phyloP scores from a whole-genome alignment of 1,140 invertebrate species.

The Babylonia areolata region DNA sequence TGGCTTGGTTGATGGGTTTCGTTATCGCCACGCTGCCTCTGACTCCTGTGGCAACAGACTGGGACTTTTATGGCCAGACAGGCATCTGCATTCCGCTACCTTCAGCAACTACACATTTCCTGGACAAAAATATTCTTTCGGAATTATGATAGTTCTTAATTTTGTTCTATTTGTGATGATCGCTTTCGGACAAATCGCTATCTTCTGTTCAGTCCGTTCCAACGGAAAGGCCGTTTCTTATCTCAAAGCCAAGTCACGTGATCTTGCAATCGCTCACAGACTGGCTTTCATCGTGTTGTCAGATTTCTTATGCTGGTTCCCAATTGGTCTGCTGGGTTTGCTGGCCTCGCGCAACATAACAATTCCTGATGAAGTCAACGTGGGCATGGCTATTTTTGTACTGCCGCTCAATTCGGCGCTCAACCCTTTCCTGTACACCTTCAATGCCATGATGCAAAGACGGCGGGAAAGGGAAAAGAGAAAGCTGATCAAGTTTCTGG shows the following conservation, averaged over 20 bases:
- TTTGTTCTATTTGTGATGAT: slow-evolving; percentile 48
- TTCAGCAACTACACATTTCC: slow-evolving; percentile 37
- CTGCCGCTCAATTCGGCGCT: slow-evolving; percentile 41
- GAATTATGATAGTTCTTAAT: slow-evolving; percentile 53
- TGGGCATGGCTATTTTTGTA: slow-evolving; percentile 22
- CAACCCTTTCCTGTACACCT: slow-evolving; percentile 40
- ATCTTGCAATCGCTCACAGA: slow-evolving; percentile 45
- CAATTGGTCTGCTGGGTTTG: slow-evolving; percentile 51
- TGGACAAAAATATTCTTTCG: slow-evolving; percentile 53
- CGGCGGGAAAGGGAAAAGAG: slow-evolving; percentile 3
- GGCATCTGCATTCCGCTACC: slow-evolving; percentile 57
- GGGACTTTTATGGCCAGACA: slow-evolving; percentile 52
- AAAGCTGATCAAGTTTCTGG: neutral
- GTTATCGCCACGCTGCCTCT: slow-evolving; percentile 48
- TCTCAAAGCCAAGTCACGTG: slow-evolving; percentile 18
- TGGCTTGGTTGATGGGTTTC: slow-evolving; percentile 44
- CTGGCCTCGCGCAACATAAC: slow-evolving; percentile 15
- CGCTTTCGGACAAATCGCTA: slow-evolving; percentile 49
- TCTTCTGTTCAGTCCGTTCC: slow-evolving; percentile 42
- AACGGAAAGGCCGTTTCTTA: neutral
- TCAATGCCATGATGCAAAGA: neutral
- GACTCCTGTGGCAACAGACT: slow-evolving; percentile 39
- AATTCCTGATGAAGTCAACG: neutral
- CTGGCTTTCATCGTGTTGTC: slow-evolving; percentile 47
- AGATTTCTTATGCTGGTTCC: slow-evolving; percentile 56